Evolutionary conservation across 2,797 vertebrate species (phyloP).

Genomic region (Chelmon rostratus): DNA sequence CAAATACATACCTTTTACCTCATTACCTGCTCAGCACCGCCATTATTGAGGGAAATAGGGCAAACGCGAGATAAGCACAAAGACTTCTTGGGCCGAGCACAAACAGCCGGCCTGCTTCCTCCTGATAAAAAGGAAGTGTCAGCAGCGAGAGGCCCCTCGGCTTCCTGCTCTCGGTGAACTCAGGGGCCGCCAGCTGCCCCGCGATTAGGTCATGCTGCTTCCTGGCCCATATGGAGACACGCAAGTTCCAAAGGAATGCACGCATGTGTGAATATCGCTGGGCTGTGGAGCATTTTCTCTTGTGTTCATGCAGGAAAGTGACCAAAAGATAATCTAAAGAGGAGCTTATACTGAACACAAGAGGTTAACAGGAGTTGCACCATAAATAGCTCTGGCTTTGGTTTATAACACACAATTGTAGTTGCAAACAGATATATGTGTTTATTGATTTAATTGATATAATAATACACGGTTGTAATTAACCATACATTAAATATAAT

Average conservation of each 20-base stretch:
- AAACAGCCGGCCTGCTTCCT: conserved; percentile 85
- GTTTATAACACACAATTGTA: too few species aligned
- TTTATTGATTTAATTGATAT: background rate
- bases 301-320: background rate
- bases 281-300: conserved; percentile 16
- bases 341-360: background rate
- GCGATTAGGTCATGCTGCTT: conserved; percentile 68
- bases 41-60: conserved; percentile 79
- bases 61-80: conserved; percentile 81
- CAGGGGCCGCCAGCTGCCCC: conserved; percentile 61
- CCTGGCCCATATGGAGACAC: conserved; percentile 57
- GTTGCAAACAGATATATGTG: too few species aligned
- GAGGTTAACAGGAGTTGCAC: background rate
- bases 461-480: background rate
- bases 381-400: background rate
- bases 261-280: conserved; percentile 33
- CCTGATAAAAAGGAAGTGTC: conserved; percentile 82
- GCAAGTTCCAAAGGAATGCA: conserved; percentile 44
- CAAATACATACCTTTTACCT: conserved; percentile 80
- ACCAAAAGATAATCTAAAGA: background rate
- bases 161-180: conserved; percentile 75
- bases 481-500: too few species aligned
- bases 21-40: conserved; percentile 77
- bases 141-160: conserved; percentile 60
- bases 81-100: conserved; percentile 75